Percentiles rank a stretch among this genome's conserved stretches.
phyloP scores from a whole-genome alignment of 2,888 invertebrate species.

The Zygogramma bicolorata region DNA sequence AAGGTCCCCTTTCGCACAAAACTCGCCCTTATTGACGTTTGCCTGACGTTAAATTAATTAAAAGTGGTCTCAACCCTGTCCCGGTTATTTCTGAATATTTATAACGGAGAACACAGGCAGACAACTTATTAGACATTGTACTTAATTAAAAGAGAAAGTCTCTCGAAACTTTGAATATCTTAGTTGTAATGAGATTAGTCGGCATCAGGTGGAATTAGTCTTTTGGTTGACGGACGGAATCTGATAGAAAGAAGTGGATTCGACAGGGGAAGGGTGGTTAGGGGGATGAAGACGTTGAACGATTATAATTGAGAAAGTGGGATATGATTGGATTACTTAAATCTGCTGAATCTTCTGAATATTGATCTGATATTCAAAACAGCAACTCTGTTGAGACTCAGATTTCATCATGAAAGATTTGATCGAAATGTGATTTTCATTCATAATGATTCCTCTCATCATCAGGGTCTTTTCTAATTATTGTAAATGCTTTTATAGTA shows the following conservation, averaged over 20 bases:
- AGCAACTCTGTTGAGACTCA: too few species aligned
- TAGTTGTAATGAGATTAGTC: constrained; percentile 11
- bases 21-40: constrained; percentile 56
- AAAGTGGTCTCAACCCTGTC: constrained; percentile 47
- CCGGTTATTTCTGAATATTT: constrained; percentile 29
- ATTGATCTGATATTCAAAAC: neutral
- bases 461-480: too few species aligned
- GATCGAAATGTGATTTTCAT: too few species aligned
- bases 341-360: neutral
- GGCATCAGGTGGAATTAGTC: constrained; percentile 7
- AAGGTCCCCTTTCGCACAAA: constrained; percentile 54
- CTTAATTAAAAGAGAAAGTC: constrained; percentile 34
- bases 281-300: neutral
- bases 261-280: neutral
- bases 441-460: too few species aligned
- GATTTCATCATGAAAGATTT: too few species aligned
- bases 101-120: constrained; percentile 40
- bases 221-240: neutral
- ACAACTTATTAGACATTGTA: constrained; percentile 38
- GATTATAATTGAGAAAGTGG: neutral
- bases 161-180: neutral
- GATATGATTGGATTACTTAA: neutral
- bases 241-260: neutral
- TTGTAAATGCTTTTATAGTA: too few species aligned
- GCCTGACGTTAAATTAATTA: constrained; percentile 61